These are phyloP conservation scores for Ochlodes sylvanus DNA, from an alignment of 2,888 invertebrate genomes.

Conservation along the genomic window DNA sequence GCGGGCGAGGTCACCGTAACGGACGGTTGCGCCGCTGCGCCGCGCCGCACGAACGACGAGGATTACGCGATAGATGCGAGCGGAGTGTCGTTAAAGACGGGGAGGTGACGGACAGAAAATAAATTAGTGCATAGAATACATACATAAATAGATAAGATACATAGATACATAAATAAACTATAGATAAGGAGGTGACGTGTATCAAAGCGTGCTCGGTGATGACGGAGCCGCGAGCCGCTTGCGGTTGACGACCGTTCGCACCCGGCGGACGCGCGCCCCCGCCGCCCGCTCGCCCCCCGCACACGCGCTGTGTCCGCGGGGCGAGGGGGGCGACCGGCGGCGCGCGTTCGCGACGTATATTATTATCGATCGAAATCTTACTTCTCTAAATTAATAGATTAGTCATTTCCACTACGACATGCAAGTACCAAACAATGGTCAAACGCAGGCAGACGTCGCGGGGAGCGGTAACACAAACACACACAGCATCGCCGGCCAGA, in stretches of 20 bases:
- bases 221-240: constrained; percentile 49
- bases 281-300: constrained; percentile 56
- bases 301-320: constrained; percentile 61
- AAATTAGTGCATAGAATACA: constrained; percentile 61
- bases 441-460: constrained; percentile 64
- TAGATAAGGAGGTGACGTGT: constrained; percentile 43
- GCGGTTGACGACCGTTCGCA: constrained; percentile 63
- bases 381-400: constrained; percentile 28
- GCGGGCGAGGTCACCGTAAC: constrained; percentile 46
- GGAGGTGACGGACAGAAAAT: constrained; percentile 65
- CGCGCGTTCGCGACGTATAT: constrained; percentile 47
- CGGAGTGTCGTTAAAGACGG: constrained; percentile 60
- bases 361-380: constrained; percentile 16
- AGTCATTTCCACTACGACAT: constrained; percentile 50
- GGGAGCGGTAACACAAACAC: constrained; percentile 74
- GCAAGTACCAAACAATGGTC: constrained; percentile 69
- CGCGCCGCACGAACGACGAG: constrained; percentile 40
- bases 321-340: constrained; percentile 54
- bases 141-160: constrained; percentile 49
- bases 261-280: constrained; percentile 48
- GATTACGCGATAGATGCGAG: constrained; percentile 63
- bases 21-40: constrained; percentile 43
- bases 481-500: constrained; percentile 83
- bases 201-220: constrained; percentile 54
- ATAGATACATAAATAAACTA: constrained; percentile 47